Percentiles rank a stretch among this genome's conserved stretches.
Conservation (phyloP, 2,888 invertebrate genomes). For the Pseudoips prasinana region DNA sequence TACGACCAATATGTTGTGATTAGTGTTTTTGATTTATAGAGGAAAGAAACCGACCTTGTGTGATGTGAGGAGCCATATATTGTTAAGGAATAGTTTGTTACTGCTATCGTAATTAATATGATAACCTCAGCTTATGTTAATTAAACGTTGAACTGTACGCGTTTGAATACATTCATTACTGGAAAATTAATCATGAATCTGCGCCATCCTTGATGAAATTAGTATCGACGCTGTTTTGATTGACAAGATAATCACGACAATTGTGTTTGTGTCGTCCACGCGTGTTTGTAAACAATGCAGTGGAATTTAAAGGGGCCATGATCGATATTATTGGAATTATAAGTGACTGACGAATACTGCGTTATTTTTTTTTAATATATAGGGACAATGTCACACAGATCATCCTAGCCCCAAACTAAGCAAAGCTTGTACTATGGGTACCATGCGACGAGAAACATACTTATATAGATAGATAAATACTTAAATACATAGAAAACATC, state of each 20-base stretch:
- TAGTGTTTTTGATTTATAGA: constrained; percentile 14
- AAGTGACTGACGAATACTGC: too few relatives aligned
- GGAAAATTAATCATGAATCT: constrained; percentile 34
- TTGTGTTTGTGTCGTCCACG: constrained; percentile 3
- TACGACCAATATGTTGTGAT: too few relatives aligned
- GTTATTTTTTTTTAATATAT: too few relatives aligned
- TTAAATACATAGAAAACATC: too few relatives aligned
- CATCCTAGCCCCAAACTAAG: too few relatives aligned
- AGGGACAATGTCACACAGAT: too few relatives aligned
- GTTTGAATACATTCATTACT: constrained; percentile 22
- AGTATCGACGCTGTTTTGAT: constrained; percentile 10
- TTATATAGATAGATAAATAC: too few relatives aligned
- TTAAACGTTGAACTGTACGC: constrained; percentile 44
- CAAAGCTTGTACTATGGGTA: too few relatives aligned
- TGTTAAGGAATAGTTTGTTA: constrained; percentile 11
- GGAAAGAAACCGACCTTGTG: constrained; percentile 6
- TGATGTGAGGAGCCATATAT: neutral
- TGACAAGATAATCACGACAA: constrained; percentile 4
- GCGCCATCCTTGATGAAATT: constrained; percentile 12
- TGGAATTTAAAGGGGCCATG: too few relatives aligned
- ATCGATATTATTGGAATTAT: too few relatives aligned
- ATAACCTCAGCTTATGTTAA: constrained; percentile 45
- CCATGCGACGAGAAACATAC: too few relatives aligned
- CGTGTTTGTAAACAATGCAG: too few relatives aligned
- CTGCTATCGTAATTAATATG: constrained; percentile 28